Base-by-base conservation (phyloP, 1,140 invertebrate species). In the Rhopalosiphum padi region DNA sequence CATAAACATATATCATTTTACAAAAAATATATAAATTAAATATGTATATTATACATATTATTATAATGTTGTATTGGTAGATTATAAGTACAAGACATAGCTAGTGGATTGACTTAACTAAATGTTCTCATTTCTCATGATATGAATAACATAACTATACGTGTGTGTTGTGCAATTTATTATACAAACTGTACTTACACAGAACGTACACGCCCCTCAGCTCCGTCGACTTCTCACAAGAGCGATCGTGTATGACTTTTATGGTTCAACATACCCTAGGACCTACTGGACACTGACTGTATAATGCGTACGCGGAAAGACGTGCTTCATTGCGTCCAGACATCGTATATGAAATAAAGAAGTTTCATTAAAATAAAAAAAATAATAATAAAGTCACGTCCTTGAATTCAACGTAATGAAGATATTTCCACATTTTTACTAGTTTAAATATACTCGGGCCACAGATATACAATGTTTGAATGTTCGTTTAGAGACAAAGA, bases 211-310 rank as follows among this genome's bases (percentile, higher is more conserved):
- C 25, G 25, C 41, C 25, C 55, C 15, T 48, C 46, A 35, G 30
- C 46, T 43, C 87, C 53, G 37, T 60, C 18, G n/a, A 60, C 55
- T 90, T 68, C 89, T 68, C 53, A 90, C 89, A 90, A 60, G 89
- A 90, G 89, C 89, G 53, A 90, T 68, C 53, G 89, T 90, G 89
- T 90, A 90, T 90, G 89, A 90, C 89, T 90, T 68, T 90, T 90
- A 68, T 43, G 89, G 89, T 90, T 90, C 53, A 60, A 68, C 53
- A 68, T 68, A 90, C 89, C 30, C 53, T 68, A 90, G 30, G 41
- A 90, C n/a, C 43, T 43, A 68, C 89, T 37, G 53, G 89, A 60
- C 89, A 68, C 25, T 68, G 35, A 60, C 35, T 55, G 25, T 37
- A 87, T 51, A 6, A 35, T 35, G 46, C n/a, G 25, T 88, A 51